Base-by-base conservation (phyloP, 2,113 vertebrate genomes). In the Isichthys henryi region DNA sequence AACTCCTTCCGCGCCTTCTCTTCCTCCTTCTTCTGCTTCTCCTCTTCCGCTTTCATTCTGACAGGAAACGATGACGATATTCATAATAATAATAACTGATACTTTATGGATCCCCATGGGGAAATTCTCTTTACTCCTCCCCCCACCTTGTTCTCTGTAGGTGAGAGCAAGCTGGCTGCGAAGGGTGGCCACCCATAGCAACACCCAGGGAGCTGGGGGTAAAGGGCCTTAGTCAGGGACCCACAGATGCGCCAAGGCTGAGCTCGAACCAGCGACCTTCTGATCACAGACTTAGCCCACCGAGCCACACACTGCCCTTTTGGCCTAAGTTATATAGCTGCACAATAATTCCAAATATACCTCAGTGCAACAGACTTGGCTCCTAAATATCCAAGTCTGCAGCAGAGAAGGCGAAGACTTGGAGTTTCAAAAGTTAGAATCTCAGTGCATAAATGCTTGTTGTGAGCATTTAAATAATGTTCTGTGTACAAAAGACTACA, bases 21-120 rank as follows among this genome's bases (percentile, higher is more conserved):
- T 0, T 99, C 98, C 21, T 99, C 98, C 91, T 97, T 98, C 93
- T 97, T 98, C 95, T 95, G 96, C 92, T 96, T 97, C 90, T 99
- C 98, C 91, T 99, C 98, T 91, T 99, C 98, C 0, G 96, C 97
- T 94, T 97, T 98, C 91, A 98, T 93, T 93, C 98, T 99, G 90
- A 35, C 49, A 4, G 11, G 13, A 27, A 35, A 39, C 6, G 6
- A 27, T 7, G 4, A 21, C 52, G 5, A 46, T 11, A 50, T 50
- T 50, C 10, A 49, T 50, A 21, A 13, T 21, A 43, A 48, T 21
- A 45, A 43, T 31, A 56, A 56, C 19, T 56, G 53, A 56, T 7
- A 56, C 52, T 52, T 52, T 3, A 15, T 52, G 50, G 50, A 52
- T 17, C 50, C 50, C 15, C 3, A 17, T 52, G 50, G 15, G 50